phyloP scores from a whole-genome alignment of 2,113 vertebrate species.

The Malurus elegans region DNA sequence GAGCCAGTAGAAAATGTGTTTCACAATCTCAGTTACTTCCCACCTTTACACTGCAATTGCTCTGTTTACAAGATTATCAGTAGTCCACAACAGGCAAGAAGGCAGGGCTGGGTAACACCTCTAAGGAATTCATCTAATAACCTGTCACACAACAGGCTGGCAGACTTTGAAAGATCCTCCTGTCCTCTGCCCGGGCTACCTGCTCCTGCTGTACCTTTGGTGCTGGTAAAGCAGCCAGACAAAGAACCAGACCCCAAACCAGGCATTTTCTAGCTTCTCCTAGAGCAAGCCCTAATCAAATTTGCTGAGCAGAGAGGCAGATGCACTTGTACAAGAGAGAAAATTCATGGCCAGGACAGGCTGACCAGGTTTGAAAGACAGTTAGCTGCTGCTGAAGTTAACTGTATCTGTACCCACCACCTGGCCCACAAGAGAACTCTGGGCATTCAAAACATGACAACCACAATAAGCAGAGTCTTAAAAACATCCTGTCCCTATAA shows the following conservation, averaged over 20 bases:
- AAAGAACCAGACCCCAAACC: neutral
- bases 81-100: neutral
- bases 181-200: neutral
- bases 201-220: neutral
- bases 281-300: neutral
- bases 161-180: neutral
- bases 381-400: neutral
- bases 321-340: neutral
- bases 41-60: neutral
- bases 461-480: neutral
- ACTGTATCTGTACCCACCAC: neutral
- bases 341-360: neutral
- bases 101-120: neutral
- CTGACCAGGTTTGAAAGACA: neutral
- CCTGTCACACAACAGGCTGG: neutral
- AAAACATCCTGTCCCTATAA: neutral
- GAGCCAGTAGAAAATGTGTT: neutral
- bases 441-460: neutral
- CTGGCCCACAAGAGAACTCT: fast-evolving
- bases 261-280: neutral
- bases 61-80: neutral
- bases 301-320: neutral
- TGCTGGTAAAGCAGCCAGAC: neutral
- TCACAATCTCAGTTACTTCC: neutral
- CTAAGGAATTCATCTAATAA: neutral